Percentiles rank a stretch among this genome's conserved stretches.
These are phyloP conservation scores for Pteropus rufus DNA, from an alignment of 2,797 vertebrate genomes.

Conservation along the genomic window DNA sequence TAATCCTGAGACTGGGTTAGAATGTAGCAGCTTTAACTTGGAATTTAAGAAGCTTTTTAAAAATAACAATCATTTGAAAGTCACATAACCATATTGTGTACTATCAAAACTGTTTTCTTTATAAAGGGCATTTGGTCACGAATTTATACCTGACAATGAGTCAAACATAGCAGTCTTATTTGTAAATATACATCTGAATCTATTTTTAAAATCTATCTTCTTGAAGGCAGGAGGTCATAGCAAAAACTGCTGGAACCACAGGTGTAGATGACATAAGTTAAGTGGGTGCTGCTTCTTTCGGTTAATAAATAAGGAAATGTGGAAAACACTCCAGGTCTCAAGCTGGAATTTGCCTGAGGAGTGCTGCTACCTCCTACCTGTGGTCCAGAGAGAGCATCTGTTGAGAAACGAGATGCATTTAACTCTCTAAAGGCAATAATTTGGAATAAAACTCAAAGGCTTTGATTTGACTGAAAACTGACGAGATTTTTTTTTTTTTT, in stretches of 20 bases:
- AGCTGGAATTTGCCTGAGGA: not conserved
- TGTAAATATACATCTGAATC: not conserved
- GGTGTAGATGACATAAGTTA: not conserved
- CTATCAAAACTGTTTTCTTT: not conserved
- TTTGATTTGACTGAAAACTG: conserved; percentile 20
- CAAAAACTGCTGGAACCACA: not conserved
- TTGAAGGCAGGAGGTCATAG: not conserved
- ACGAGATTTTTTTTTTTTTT: not conserved
- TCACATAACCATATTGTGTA: not conserved
- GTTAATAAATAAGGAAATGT: not conserved
- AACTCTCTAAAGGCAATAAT: not conserved
- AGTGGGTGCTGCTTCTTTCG: not conserved
- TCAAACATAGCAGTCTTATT: not conserved
- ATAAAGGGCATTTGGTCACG: not conserved
- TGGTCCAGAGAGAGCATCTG: not conserved
- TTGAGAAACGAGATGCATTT: not conserved
- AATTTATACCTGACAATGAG: not conserved
- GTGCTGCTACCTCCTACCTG: not conserved
- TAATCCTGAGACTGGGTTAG: not conserved
- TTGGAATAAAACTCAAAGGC: not conserved
- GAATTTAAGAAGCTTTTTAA: conserved; percentile 26
- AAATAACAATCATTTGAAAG: not conserved
- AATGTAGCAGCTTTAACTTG: conserved; percentile 18
- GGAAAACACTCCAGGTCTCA: not conserved
- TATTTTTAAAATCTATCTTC: not conserved